phyloP scores from a whole-genome alignment of 2,113 vertebrate genomes.

The Daphoenositta chrysoptera region DNA sequence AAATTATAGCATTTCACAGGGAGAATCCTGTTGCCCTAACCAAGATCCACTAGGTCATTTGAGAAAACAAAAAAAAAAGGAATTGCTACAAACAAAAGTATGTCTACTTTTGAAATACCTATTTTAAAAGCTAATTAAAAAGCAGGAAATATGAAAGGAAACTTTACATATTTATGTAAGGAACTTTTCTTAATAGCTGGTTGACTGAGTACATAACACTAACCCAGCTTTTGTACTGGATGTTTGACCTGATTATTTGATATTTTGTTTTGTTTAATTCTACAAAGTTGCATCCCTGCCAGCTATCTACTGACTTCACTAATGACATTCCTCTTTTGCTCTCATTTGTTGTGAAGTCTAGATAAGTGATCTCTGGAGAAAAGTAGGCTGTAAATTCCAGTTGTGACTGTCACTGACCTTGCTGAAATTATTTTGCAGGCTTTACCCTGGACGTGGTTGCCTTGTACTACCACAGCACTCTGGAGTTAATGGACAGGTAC shows the following conservation, averaged over 20 bases:
- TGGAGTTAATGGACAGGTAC: not conserved
- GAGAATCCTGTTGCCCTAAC: not conserved
- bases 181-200: not conserved
- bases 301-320: not conserved
- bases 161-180: not conserved
- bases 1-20: not conserved
- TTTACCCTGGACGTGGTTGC: fast-evolving
- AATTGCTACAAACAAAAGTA: not conserved
- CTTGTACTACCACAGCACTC: not conserved
- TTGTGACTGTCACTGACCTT: not conserved
- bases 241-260: not conserved
- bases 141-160: not conserved
- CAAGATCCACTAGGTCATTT: not conserved
- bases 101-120: not conserved
- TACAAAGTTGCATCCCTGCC: not conserved
- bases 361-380: not conserved
- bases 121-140: not conserved
- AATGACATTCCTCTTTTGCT: not conserved
- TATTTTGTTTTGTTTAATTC: not conserved
- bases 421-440: not conserved
- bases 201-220: not conserved
- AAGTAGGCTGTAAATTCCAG: not conserved
- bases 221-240: not conserved
- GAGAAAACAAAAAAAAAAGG: not conserved
- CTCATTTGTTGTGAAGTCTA: not conserved